Conservation (phyloP, 2,113 vertebrate species). For the Apodemus speciosus region DNA sequence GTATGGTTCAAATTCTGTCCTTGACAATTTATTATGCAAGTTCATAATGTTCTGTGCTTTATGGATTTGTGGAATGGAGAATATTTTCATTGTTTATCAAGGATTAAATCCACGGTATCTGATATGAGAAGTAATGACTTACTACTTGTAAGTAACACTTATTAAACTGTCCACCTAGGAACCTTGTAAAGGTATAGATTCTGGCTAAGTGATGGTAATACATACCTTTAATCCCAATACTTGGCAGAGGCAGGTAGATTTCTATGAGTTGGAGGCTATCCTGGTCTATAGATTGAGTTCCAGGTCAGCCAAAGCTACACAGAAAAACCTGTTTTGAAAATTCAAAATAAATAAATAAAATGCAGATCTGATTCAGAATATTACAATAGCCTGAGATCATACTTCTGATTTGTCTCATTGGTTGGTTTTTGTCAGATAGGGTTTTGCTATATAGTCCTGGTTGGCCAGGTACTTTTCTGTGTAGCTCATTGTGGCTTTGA, state of each 20-base stretch:
- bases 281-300: not conserved
- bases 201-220: not conserved
- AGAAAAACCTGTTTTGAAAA: not conserved
- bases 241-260: not conserved
- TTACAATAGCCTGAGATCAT: not conserved
- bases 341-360: not conserved
- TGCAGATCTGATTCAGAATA: conserved; percentile 28
- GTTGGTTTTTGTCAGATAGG: not conserved
- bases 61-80: conserved; percentile 32
- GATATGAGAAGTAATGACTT: conserved; percentile 49
- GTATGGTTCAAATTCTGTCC: conserved; percentile 33
- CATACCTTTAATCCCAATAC: not conserved
- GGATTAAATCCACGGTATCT: conserved; percentile 21
- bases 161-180: not conserved
- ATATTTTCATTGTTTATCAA: conserved; percentile 46
- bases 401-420: not conserved
- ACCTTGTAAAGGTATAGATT: conserved; percentile 41
- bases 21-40: not conserved
- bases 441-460: not conserved
- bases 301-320: not conserved
- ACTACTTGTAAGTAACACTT: conserved; percentile 14
- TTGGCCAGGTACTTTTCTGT: not conserved
- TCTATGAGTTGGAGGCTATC: not conserved
- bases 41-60: conserved; percentile 24
- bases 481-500: not conserved